Conservation (phyloP, 2,797 vertebrate genomes). For the Syngnathus acus region DNA sequence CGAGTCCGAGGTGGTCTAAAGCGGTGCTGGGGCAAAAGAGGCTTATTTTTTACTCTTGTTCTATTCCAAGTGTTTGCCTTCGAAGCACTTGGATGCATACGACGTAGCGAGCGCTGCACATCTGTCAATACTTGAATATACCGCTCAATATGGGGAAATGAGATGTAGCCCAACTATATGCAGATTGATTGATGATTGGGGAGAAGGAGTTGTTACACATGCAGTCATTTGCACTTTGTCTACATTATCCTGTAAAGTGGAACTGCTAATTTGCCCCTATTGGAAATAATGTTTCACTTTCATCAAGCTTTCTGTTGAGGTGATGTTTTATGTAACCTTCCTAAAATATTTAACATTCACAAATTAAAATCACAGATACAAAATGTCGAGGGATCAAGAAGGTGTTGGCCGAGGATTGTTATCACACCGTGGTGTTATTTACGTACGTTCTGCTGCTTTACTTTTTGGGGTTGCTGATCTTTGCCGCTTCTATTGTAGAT, state of each 20-base stretch:
- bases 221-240: neutral
- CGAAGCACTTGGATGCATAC: conserved; percentile 12
- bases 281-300: neutral
- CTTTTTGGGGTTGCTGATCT: neutral
- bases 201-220: neutral
- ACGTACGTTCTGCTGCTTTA: neutral
- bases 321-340: neutral
- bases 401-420: neutral
- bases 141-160: conserved; percentile 37
- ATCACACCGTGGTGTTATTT: neutral
- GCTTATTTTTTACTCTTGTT: conserved; percentile 3
- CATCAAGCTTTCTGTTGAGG: neutral
- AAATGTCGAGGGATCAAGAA: neutral
- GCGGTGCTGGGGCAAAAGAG: conserved; percentile 7
- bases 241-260: neutral
- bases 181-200: conserved; percentile 8
- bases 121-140: conserved; percentile 49
- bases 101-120: conserved; percentile 15
- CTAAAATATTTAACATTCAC: neutral
- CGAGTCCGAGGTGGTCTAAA: conserved; percentile 70
- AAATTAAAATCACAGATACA: neutral
- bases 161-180: conserved; percentile 15
- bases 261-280: neutral
- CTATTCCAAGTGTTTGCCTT: conserved; percentile 29
- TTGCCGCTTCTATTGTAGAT: neutral